phyloP scores from a whole-genome alignment of 2,797 vertebrate genomes.

The Gymnoscopelus braueri region DNA sequence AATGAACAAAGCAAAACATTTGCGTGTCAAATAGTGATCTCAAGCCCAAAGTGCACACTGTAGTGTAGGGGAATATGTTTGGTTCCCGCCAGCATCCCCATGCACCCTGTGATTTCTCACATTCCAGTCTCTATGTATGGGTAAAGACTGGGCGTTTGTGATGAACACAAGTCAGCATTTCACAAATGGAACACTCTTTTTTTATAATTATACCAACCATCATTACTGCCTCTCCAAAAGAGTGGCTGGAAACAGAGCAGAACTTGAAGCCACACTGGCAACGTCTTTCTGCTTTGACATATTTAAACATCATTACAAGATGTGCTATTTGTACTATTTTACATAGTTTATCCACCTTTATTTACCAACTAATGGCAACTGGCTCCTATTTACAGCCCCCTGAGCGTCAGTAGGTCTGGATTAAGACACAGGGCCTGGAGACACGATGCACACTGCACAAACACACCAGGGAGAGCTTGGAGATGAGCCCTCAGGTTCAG shows the following conservation, averaged over 20 bases:
- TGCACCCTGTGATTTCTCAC: conserved; percentile 39
- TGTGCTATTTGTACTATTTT: background rate
- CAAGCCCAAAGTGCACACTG: conserved; percentile 4
- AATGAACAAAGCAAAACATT: conserved; percentile 15
- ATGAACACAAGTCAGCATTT: conserved; percentile 48
- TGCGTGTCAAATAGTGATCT: conserved; percentile 27
- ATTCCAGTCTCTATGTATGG: conserved; percentile 17
- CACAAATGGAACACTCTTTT: conserved; percentile 21
- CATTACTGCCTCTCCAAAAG: conserved; percentile 20
- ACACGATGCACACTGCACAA: conserved; percentile 52
- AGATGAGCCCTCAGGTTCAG: conserved; percentile 35
- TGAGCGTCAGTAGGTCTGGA: conserved; percentile 13
- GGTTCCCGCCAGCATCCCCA: too few relatives aligned
- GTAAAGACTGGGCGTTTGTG: conserved; percentile 7
- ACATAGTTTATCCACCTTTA: background rate
- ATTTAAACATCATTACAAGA: conserved; percentile 10
- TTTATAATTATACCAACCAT: conserved; percentile 33
- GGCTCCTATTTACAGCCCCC: conserved; percentile 25
- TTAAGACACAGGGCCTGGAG: conserved; percentile 26
- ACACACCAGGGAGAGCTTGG: conserved; percentile 53
- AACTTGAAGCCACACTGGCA: conserved; percentile 16
- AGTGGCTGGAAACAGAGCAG: conserved; percentile 16
- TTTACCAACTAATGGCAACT: conserved; percentile 16
- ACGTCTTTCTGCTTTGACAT: background rate
- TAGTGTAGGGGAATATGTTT: background rate